phyloP scores from a whole-genome alignment of 2,113 vertebrate genomes.

The Shinisaurus crocodilurus region DNA sequence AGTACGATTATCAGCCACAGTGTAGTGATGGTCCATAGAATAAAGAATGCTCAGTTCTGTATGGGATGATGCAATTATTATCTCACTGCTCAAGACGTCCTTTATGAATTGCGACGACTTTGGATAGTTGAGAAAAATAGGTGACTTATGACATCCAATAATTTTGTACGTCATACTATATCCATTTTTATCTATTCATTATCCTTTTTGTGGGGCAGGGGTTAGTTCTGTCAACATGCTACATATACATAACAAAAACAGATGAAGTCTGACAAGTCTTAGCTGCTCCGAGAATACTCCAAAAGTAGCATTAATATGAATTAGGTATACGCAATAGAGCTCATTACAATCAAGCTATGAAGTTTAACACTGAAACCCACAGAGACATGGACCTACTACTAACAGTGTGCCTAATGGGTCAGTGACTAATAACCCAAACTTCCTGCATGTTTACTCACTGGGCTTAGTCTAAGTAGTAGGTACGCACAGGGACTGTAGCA shows the following conservation, averaged over 20 bases:
- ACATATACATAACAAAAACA: neutral
- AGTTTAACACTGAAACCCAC: neutral
- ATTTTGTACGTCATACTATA: neutral
- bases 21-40: neutral
- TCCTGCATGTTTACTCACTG: neutral
- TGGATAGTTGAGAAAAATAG: too few relatives aligned
- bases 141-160: neutral
- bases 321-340: neutral
- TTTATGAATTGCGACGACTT: neutral
- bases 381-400: too few relatives aligned
- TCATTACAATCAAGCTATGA: neutral
- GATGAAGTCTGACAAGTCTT: neutral
- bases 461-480: neutral
- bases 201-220: too few relatives aligned
- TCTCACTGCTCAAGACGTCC: too few relatives aligned
- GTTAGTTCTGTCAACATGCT: neutral
- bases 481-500: neutral
- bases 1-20: neutral
- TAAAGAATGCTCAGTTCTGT: too few relatives aligned
- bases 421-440: neutral
- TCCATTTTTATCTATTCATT: neutral
- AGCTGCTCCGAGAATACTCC: neutral
- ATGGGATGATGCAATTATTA: neutral
- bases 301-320: neutral
- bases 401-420: neutral